Evolutionary conservation across 2,797 vertebrate genomes (phyloP).

Genomic region (Enteromius treurensis): DNA sequence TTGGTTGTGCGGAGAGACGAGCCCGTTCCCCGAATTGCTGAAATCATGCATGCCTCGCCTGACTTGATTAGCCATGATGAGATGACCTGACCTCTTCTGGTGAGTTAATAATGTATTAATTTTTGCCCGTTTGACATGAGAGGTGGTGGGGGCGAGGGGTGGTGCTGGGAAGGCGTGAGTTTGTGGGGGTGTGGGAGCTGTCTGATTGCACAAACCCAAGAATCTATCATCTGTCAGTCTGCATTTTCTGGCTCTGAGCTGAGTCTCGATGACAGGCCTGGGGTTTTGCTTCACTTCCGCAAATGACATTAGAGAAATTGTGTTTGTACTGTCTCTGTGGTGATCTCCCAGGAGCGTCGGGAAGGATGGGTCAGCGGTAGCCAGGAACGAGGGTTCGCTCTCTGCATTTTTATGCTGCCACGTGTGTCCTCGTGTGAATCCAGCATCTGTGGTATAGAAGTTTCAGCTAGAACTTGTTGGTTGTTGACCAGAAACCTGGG

Average conservation of each 20-base stretch:
- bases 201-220: conserved; percentile 95
- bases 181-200: conserved; percentile 75
- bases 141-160: conserved; percentile 64
- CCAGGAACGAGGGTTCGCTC: conserved; percentile 28
- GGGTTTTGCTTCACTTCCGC: conserved; percentile 84
- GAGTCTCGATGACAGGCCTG: conserved; percentile 88
- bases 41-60: conserved; percentile 73
- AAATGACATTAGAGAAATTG: conserved; percentile 99
- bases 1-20: conserved; percentile 26
- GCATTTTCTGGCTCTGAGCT: conserved; percentile 82
- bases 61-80: conserved; percentile 87
- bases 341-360: conserved; percentile 85
- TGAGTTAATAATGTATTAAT: conserved; percentile 97
- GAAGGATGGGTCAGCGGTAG: conserved; percentile 49
- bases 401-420: conserved; percentile 55
- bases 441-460: not conserved
- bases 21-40: conserved; percentile 73
- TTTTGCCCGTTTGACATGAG: conserved; percentile 87
- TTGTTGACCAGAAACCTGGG: not conserved
- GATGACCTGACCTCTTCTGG: conserved; percentile 79
- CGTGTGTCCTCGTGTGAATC: not conserved
- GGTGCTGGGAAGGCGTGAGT: conserved; percentile 55
- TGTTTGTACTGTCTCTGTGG: conserved; percentile 86
- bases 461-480: not conserved
- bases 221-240: conserved; percentile 96